Conservation (phyloP, 2,113 vertebrate species). For the Chelonoidis abingdonii region DNA sequence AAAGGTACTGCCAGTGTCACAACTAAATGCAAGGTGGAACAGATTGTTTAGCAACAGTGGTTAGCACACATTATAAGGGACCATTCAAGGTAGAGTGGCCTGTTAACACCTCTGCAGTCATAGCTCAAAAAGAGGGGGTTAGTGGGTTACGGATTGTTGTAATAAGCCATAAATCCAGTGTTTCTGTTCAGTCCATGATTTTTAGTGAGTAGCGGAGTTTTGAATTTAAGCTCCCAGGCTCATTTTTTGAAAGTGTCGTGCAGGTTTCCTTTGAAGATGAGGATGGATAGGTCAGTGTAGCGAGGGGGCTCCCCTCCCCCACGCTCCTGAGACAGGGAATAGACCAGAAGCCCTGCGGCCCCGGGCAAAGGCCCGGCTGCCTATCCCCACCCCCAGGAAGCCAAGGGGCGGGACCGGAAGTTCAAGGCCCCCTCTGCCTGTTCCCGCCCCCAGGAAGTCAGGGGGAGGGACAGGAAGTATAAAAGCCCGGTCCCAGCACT, state of each 20-base stretch:
- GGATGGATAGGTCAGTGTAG: neutral
- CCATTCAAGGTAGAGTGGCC: neutral
- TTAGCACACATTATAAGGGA: neutral
- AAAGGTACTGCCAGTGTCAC: neutral
- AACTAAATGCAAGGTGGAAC: neutral
- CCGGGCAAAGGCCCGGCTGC: too few species aligned
- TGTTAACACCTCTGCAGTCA: neutral
- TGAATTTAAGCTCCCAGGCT: neutral
- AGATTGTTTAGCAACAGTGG: neutral
- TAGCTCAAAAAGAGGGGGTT: neutral
- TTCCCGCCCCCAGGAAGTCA: too few species aligned
- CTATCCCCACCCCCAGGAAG: too few species aligned
- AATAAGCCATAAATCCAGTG: neutral
- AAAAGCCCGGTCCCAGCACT: too few species aligned
- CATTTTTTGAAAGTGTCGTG: neutral
- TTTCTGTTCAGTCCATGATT: neutral
- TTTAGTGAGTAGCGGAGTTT: neutral
- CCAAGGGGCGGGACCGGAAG: too few species aligned
- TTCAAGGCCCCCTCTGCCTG: too few species aligned
- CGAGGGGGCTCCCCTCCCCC: too few species aligned
- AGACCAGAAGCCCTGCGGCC: too few species aligned
- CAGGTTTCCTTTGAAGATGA: neutral
- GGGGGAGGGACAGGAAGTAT: too few species aligned
- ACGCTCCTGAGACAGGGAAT: too few species aligned
- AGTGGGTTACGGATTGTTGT: neutral